Percentiles rank a stretch among this genome's conserved stretches.
Evolutionary conservation across 2,888 invertebrate genomes (phyloP).

Genomic region (Unio pictorum): DNA sequence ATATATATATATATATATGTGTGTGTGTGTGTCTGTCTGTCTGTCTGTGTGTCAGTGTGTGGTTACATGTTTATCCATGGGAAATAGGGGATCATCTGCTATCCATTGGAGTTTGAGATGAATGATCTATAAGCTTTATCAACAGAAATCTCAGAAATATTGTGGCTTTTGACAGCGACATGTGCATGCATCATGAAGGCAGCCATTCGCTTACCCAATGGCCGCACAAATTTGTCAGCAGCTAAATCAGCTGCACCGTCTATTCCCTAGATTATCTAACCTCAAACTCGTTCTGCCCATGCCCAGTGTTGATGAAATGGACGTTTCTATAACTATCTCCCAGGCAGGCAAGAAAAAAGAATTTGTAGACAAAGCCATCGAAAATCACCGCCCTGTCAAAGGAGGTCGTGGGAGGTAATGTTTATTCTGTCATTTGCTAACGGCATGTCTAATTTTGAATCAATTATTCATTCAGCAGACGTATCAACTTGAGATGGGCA

Average conservation of each 20-base stretch:
- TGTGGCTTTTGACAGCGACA: conserved; percentile 13
- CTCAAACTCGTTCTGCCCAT: conserved; percentile 46
- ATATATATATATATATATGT: conserved; percentile 3
- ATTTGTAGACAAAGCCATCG: too few relatives aligned
- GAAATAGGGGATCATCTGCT: conserved; percentile 93
- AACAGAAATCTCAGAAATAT: conserved; percentile 86
- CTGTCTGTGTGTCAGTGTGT: too few relatives aligned
- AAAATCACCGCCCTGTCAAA: too few relatives aligned
- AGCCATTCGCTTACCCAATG: conserved; percentile 11
- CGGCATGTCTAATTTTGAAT: too few relatives aligned
- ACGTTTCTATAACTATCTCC: too few relatives aligned
- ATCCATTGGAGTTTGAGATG: conserved; percentile 89
- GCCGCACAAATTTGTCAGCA: conserved; percentile 4
- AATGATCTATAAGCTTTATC: conserved; percentile 84
- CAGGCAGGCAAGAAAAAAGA: too few relatives aligned
- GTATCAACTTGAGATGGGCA: too few relatives aligned
- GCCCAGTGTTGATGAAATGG: background rate
- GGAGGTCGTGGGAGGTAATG: too few relatives aligned
- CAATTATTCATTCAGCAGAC: too few relatives aligned
- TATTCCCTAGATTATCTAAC: conserved; percentile 48
- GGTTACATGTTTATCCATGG: conserved; percentile 76
- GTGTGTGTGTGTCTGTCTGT: too few relatives aligned
- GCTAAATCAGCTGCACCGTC: conserved; percentile 5
- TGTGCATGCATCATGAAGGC: conserved; percentile 7
- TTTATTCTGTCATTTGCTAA: too few relatives aligned